A percentile compares a stretch with the other conserved stretches of the same genome.
These are phyloP conservation scores for Engraulis encrasicolus DNA, from an alignment of 2,113 vertebrate species.

Conservation along the genomic window DNA sequence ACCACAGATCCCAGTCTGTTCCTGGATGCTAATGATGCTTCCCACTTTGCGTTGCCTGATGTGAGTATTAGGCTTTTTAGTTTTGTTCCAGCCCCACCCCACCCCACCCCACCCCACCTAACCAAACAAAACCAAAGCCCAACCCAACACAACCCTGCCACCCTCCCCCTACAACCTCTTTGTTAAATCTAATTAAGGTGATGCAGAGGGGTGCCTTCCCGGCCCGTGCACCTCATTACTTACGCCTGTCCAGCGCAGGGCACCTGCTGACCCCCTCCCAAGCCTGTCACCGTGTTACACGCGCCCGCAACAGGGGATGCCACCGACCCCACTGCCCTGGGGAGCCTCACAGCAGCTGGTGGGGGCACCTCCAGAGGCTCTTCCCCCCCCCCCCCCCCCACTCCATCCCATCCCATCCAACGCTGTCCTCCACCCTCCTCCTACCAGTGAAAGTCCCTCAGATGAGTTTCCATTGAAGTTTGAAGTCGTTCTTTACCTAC, in stretches of 20 bases:
- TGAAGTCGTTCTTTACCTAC: background rate
- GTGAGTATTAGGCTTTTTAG: constrained; percentile 18
- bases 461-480: background rate
- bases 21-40: background rate
- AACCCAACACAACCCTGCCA: too few species aligned
- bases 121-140: too few species aligned
- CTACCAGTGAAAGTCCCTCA: constrained; percentile 17
- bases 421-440: too few species aligned
- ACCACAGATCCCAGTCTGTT: background rate
- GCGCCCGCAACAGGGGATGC: constrained; percentile 62
- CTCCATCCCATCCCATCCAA: too few species aligned
- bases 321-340: constrained; percentile 51
- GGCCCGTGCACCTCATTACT: constrained; percentile 65
- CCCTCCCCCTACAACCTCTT: constrained; percentile 29
- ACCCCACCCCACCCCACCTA: too few species aligned
- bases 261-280: constrained; percentile 54
- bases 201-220: constrained; percentile 66
- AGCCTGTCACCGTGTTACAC: constrained; percentile 62
- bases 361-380: constrained; percentile 60
- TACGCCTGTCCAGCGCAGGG: constrained; percentile 64
- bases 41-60: constrained; percentile 4
- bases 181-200: constrained; percentile 68
- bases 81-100: constrained; percentile 31
- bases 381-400: constrained; percentile 27
- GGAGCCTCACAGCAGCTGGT: constrained; percentile 67